These are phyloP conservation scores for Labroides dimidiatus DNA, from an alignment of 2,797 vertebrate species.

Conservation along the genomic window DNA sequence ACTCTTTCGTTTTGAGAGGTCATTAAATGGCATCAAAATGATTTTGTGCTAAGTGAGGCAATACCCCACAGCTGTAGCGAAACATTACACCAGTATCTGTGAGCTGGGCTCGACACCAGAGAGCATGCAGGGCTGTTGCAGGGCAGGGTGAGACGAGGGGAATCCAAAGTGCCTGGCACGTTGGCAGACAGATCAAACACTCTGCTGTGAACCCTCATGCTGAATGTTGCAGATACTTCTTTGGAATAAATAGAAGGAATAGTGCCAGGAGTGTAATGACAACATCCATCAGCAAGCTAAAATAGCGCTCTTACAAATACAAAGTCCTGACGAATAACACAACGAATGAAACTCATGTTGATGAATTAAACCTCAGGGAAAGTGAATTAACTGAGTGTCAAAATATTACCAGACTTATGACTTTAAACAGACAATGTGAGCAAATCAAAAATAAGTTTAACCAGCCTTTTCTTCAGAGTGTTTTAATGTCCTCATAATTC, in stretches of 20 bases:
- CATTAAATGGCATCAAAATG: constrained; percentile 15
- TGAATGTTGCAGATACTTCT: constrained; percentile 65
- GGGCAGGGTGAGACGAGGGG: constrained; percentile 65
- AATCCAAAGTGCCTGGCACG: constrained; percentile 56
- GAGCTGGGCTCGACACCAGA: constrained; percentile 53
- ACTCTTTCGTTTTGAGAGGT: constrained; percentile 22
- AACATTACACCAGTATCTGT: constrained; percentile 67
- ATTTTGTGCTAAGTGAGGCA: constrained; percentile 27
- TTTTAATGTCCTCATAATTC: too few relatives aligned
- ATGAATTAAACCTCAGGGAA: neutral
- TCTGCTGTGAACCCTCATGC: constrained; percentile 60
- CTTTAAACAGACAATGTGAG: too few relatives aligned
- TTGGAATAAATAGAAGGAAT: constrained; percentile 56
- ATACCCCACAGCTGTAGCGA: constrained; percentile 43
- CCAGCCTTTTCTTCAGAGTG: too few relatives aligned
- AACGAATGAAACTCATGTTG: constrained; percentile 1
- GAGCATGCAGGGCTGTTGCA: constrained; percentile 59
- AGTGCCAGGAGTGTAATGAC: constrained; percentile 40
- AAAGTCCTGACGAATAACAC: constrained; percentile 1
- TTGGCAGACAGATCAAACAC: constrained; percentile 73
- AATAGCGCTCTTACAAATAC: constrained; percentile 6
- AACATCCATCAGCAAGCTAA: constrained; percentile 40
- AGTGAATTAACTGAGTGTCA: neutral
- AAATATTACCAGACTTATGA: neutral
- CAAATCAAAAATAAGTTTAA: too few relatives aligned